Evolutionary conservation across 2,113 vertebrate species (phyloP).

Genomic region (Aspidoscelis tigris): DNA sequence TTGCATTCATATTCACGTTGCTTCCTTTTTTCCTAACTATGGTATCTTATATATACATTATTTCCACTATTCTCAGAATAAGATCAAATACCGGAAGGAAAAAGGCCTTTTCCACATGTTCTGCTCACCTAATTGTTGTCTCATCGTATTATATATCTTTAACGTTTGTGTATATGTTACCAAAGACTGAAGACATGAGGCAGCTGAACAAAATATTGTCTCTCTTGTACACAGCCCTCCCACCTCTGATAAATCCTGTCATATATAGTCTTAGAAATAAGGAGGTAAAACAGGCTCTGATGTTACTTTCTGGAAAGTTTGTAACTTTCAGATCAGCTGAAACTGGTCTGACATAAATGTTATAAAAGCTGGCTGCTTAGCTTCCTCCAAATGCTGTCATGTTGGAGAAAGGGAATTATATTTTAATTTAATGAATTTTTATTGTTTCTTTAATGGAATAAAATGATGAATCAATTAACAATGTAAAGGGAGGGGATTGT

Average conservation of each 20-base stretch:
- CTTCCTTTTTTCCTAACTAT: neutral
- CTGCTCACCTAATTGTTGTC: neutral
- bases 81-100: neutral
- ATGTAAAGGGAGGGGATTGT: too few relatives aligned
- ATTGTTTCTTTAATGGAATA: too few relatives aligned
- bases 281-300: slow-evolving; percentile 61
- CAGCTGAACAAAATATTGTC: slow-evolving; percentile 4
- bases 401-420: too few relatives aligned
- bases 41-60: neutral
- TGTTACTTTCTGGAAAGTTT: neutral
- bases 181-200: neutral
- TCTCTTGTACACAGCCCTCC: slow-evolving; percentile 63
- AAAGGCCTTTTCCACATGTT: slow-evolving; percentile 7
- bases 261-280: slow-evolving; percentile 64
- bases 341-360: neutral
- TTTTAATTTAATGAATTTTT: too few relatives aligned
- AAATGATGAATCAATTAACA: too few relatives aligned
- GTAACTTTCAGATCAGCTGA: neutral
- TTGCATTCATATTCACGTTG: neutral
- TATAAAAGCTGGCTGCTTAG: too few relatives aligned
- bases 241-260: slow-evolving; percentile 65
- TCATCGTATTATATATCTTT: neutral
- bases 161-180: neutral
- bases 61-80: neutral
- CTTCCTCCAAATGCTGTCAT: too few relatives aligned